phyloP scores from a whole-genome alignment of 2,113 vertebrate species.

The Catharus minimus region DNA sequence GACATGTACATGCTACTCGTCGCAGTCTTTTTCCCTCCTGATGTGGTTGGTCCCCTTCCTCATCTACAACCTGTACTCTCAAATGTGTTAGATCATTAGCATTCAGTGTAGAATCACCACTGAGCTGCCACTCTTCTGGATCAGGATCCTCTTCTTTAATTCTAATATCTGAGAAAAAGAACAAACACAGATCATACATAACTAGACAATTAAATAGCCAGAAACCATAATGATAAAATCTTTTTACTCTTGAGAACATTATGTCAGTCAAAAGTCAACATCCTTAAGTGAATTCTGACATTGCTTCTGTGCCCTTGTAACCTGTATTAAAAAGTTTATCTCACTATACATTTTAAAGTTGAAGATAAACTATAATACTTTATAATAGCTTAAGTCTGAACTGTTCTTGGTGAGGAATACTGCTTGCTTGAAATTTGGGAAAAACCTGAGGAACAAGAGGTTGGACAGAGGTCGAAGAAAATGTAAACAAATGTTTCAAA shows the following conservation, averaged over 20 bases:
- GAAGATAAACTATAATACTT: not conserved
- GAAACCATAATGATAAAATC: conserved; percentile 28
- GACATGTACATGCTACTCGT: conserved; percentile 96
- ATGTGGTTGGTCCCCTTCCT: conserved; percentile 90
- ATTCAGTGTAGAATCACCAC: conserved; percentile 94
- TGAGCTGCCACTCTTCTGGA: conserved; percentile 96
- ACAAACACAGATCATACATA: conserved; percentile 54
- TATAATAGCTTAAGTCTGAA: not conserved
- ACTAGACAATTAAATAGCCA: conserved; percentile 36
- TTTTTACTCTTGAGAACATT: conserved; percentile 17
- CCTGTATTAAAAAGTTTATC: conserved; percentile 20
- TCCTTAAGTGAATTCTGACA: not conserved
- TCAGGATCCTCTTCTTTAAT: conserved; percentile 98
- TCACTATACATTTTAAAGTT: conserved; percentile 40
- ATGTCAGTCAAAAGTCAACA: conserved; percentile 25
- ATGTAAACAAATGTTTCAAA: not conserved
- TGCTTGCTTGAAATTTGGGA: not conserved
- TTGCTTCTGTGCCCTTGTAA: not conserved
- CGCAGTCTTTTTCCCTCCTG: conserved; percentile 96
- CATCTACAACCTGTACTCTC: conserved; percentile 91
- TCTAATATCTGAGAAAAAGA: conserved; percentile 85
- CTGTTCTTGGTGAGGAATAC: not conserved
- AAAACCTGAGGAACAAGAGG: not conserved
- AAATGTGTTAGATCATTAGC: conserved; percentile 95
- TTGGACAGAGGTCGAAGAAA: not conserved